Percentiles rank a stretch among this genome's conserved stretches.
phyloP scores from a whole-genome alignment of 2,113 vertebrate genomes.

The Pica pica region DNA sequence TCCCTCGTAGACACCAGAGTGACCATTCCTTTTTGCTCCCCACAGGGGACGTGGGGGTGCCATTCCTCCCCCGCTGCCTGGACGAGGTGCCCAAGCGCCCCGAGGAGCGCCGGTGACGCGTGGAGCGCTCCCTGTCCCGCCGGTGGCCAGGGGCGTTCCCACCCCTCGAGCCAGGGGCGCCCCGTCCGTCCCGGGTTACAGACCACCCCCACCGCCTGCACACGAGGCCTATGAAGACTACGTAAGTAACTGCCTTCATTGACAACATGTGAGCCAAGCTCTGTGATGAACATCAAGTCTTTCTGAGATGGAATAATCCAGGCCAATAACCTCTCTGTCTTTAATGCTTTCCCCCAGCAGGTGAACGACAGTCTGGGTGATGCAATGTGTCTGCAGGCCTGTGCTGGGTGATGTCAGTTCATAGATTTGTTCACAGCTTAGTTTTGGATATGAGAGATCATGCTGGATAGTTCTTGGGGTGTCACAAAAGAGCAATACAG shows the following conservation, averaged over 20 bases:
- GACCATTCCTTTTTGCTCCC: neutral
- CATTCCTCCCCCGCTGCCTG: conserved; percentile 72
- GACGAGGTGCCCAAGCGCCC: conserved; percentile 83
- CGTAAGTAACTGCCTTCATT: conserved; percentile 75
- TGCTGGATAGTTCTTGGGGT: neutral
- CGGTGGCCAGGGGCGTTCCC: conserved; percentile 80
- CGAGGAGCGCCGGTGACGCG: conserved; percentile 81
- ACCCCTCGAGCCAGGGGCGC: conserved; percentile 77
- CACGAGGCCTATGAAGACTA: conserved; percentile 93
- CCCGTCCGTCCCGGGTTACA: conserved; percentile 78
- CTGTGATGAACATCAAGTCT: no score
- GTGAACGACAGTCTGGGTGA: neutral
- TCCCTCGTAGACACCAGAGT: accelerated
- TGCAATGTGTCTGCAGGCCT: neutral
- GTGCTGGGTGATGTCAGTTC: neutral
- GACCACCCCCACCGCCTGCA: conserved; percentile 79
- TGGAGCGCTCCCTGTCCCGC: conserved; percentile 77
- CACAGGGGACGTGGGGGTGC: conserved; percentile 85
- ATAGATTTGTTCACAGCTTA: neutral
- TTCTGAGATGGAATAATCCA: neutral
- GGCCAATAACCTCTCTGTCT: neutral
- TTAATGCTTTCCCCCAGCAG: neutral
- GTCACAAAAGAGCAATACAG: neutral
- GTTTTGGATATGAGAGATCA: neutral
- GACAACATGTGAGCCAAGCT: neutral